Conservation (phyloP, 2,888 invertebrate species). For the Conops quadrifasciatus region DNA sequence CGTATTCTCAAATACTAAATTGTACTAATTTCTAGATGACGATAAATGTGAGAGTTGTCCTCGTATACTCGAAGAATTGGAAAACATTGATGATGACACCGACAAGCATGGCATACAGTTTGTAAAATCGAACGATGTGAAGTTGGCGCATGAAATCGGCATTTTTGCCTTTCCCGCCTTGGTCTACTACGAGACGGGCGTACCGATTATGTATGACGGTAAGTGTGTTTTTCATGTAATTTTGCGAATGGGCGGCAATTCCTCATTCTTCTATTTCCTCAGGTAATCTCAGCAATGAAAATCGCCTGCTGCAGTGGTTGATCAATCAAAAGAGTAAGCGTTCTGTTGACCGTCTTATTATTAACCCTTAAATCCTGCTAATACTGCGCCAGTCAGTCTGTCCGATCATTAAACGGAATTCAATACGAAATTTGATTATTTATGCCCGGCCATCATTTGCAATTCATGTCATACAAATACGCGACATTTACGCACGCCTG, state of each 20-base stretch:
- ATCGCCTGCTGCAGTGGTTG: conserved; percentile 95
- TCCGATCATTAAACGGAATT: conserved; percentile 17
- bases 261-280: background rate
- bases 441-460: conserved; percentile 6
- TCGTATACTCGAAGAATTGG: conserved; percentile 85
- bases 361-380: conserved; percentile 3
- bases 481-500: background rate
- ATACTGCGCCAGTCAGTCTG: background rate
- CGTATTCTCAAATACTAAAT: no score
- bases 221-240: conserved; percentile 65
- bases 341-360: conserved; percentile 56
- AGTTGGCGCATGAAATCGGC: conserved; percentile 88
- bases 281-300: conserved; percentile 95
- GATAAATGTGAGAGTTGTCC: conserved; percentile 87
- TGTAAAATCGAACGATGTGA: conserved; percentile 90
- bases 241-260: background rate
- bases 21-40: conserved; percentile 69
- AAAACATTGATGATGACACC: conserved; percentile 91
- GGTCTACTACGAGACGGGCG: conserved; percentile 92
- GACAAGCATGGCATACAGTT: conserved; percentile 93
- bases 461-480: background rate
- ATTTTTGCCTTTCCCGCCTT: conserved; percentile 92
- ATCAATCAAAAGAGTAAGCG: conserved; percentile 96
- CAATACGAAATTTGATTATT: conserved; percentile 2
- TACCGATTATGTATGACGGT: conserved; percentile 96